phyloP scores from a whole-genome alignment of 92 coral and sea anemone species.

The Siderastrea radians region DNA sequence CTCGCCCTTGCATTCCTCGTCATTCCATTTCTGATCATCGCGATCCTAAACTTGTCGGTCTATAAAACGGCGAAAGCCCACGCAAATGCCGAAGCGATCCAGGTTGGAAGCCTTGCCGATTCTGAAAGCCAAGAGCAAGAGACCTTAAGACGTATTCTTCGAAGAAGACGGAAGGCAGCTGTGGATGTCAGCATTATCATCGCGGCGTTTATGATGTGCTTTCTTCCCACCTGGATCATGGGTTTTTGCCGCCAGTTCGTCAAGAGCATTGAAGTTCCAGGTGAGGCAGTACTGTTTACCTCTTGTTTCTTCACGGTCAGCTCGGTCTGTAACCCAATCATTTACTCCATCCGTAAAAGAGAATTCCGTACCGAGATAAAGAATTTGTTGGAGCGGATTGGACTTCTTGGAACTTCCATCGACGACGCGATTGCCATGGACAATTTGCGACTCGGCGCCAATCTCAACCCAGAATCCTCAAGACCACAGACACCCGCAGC shows the following conservation, averaged over 20 bases:
- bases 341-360: too few species aligned
- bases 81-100: neutral
- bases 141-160: neutral
- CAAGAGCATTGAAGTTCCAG: neutral
- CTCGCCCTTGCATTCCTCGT: neutral
- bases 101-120: neutral
- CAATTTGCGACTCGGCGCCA: neutral
- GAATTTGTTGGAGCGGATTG: neutral
- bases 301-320: neutral
- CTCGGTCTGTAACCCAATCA: neutral
- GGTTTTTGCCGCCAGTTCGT: neutral
- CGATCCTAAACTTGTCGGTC: neutral
- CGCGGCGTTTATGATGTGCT: neutral
- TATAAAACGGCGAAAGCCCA: neutral
- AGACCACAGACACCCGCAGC: neutral
- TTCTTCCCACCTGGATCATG: neutral
- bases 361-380: neutral
- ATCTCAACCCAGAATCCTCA: neutral
- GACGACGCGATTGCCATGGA: neutral
- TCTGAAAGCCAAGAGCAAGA: neutral
- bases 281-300: neutral
- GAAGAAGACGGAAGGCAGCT: neutral
- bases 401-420: neutral
- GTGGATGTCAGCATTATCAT: too few species aligned
- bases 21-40: neutral